Base-by-base conservation (phyloP, 2,113 vertebrate species). In the Oenanthe oenanthe region DNA sequence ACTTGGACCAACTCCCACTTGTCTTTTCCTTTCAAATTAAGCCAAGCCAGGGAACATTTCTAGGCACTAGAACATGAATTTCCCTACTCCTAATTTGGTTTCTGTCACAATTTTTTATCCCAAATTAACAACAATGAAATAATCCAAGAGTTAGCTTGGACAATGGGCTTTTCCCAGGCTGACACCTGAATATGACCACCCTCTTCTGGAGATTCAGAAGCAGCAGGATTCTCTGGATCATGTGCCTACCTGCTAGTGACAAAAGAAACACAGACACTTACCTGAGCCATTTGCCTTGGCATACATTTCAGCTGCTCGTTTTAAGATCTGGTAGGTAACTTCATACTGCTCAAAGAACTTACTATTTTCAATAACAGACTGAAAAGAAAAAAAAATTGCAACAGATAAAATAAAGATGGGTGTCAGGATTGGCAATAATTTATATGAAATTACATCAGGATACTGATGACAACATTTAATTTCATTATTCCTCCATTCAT, bases 291-390 rank as follows among this genome's bases (percentile, higher is more conserved):
- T 99, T 43, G 99, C 99, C 97, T 99, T 99, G 45, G 99, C 89
- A 47, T 99, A 99, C 89, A 98, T 97, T 85, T 99, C 99, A 84
- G 99, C 99, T 84, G 99, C 98, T 95, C 98, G 98, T 93, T 99
- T 99, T 94, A 99, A 97, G 71, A 98, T 98, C 81, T 98, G 98
- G 96, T 98, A 99, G 28, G 99, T 99, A 61, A 99, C 98, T 96
- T 99, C 99, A 77, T 99, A 99, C 65, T 99, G 99, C 45, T 99
- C 99, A 96, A 99, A 99, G 97, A 99, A 99, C 91, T 98, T 98
- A 95, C 98, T 99, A 40, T 98, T 99, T 97, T 99, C 99, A 87
- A 99, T 99, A 89, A 99, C 99, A 65, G 98, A 97, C 99, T 99
- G 96, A 95, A 95, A 93, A n/a, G 26, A 71, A 43, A 50, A 47